Conservation (phyloP, 2,113 vertebrate genomes). For the Melanerpes aurifrons region DNA sequence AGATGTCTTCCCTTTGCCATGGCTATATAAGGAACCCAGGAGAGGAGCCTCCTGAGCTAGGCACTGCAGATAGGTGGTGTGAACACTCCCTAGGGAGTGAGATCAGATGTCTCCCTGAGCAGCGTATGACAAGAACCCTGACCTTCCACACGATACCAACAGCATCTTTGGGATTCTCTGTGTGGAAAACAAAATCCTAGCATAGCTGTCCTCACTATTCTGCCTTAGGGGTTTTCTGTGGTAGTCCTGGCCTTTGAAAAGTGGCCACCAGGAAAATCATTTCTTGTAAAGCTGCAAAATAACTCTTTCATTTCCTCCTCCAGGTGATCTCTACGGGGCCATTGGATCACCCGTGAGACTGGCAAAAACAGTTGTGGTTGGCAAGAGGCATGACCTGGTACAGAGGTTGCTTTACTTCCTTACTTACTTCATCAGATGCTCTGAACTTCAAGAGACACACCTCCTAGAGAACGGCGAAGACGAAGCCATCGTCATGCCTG, state of each 20-base stretch:
- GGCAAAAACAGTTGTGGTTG: conserved; percentile 91
- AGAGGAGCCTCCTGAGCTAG: background rate
- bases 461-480: conserved; percentile 92
- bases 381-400: conserved; percentile 92
- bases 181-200: background rate
- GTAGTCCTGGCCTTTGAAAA: background rate
- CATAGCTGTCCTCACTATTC: background rate
- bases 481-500: conserved; percentile 94
- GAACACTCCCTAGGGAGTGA: background rate
- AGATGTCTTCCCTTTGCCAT: background rate
- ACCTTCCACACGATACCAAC: background rate
- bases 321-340: conserved; percentile 95
- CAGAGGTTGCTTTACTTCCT: conserved; percentile 96
- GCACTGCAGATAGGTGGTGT: background rate
- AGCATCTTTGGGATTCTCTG: conserved; percentile 9
- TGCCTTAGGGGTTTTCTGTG: background rate
- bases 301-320: background rate
- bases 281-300: background rate
- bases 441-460: conserved; percentile 95
- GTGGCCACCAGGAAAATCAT: background rate
- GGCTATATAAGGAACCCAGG: conserved; percentile 36
- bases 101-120: conserved; percentile 25
- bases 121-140: background rate
- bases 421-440: conserved; percentile 98
- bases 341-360: conserved; percentile 96